Evolutionary conservation across 2,888 invertebrate species (phyloP).

Genomic region (Lottia scabra): DNA sequence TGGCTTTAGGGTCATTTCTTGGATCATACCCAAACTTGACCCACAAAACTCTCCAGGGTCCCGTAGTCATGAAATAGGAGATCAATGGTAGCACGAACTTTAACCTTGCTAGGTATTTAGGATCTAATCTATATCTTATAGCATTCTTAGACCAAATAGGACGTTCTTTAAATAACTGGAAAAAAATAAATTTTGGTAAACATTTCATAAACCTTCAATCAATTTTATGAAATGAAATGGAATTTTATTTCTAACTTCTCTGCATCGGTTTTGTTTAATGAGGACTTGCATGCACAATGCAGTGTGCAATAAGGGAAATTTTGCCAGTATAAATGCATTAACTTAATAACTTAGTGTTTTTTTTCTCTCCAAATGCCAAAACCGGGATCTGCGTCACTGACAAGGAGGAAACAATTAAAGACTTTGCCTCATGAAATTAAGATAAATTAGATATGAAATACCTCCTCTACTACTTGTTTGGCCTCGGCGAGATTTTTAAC

Average conservation of each 20-base stretch:
- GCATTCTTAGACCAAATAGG: conserved; percentile 92
- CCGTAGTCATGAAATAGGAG: conserved; percentile 87
- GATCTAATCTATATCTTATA: conserved; percentile 70
- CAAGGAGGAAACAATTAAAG: conserved; percentile 25
- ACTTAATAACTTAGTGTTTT: no score
- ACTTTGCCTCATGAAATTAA: no score
- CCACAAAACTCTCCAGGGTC: conserved; percentile 93
- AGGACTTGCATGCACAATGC: no score
- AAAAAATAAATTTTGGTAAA: neutral
- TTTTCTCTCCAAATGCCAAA: no score
- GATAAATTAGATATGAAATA: neutral
- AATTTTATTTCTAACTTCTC: no score
- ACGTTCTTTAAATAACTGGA: conserved; percentile 82
- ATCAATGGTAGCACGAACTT: conserved; percentile 80
- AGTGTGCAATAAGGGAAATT: no score
- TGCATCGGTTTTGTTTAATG: no score
- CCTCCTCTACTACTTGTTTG: conserved; percentile 25
- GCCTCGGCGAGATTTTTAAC: conserved; percentile 38
- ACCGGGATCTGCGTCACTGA: no score
- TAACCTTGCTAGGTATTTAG: conserved; percentile 31
- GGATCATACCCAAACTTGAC: conserved; percentile 93
- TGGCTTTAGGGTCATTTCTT: conserved; percentile 80
- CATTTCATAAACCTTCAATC: neutral
- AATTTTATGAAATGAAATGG: no score
- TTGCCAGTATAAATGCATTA: no score